These are phyloP conservation scores for Regulus satrapa DNA, from an alignment of 2,113 vertebrate genomes.

Conservation along the genomic window DNA sequence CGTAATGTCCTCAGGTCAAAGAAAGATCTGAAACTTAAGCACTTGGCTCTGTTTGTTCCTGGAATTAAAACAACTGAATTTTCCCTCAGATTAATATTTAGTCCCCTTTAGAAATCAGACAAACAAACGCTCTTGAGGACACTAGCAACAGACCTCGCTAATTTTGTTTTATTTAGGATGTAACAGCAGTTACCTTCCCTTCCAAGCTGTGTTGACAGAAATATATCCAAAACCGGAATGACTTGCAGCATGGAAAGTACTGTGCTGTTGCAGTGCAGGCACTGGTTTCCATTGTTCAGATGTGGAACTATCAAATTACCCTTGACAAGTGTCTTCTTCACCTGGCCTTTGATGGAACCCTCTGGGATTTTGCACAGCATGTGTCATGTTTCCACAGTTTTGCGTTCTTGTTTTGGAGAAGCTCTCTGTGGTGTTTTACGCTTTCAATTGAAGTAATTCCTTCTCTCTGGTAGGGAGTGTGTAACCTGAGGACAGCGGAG, in stretches of 20 bases:
- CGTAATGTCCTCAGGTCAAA: not conserved
- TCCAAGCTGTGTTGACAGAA: not conserved
- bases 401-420: not conserved
- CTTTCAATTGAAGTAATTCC: not conserved
- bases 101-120: not conserved
- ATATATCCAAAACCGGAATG: not conserved
- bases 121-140: not conserved
- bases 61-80: not conserved
- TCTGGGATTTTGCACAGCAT: not conserved
- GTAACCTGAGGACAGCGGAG: not conserved
- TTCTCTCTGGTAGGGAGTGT: not conserved
- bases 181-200: not conserved
- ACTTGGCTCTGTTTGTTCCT: not conserved
- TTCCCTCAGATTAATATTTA: not conserved
- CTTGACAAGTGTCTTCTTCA: not conserved
- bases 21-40: not conserved
- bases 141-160: not conserved
- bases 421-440: not conserved
- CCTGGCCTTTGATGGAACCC: not conserved
- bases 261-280: rapidly evolving
- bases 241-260: not conserved
- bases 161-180: not conserved
- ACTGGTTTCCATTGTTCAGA: not conserved
- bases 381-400: not conserved
- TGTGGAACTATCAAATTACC: not conserved